phyloP scores from a whole-genome alignment of 2,113 vertebrate genomes.

The Phaethon lepturus region DNA sequence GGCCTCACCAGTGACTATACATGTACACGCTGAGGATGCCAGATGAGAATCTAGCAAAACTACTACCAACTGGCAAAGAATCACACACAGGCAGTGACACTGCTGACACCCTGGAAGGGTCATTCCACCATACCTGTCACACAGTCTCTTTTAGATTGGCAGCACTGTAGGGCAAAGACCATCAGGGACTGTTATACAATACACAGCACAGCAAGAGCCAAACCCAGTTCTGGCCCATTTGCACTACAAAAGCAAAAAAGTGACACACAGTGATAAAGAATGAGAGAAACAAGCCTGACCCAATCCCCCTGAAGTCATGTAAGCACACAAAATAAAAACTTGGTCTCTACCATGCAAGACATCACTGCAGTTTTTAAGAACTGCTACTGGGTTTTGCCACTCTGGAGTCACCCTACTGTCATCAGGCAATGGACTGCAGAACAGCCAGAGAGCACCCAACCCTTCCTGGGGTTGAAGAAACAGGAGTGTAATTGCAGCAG shows the following conservation, averaged over 20 bases:
- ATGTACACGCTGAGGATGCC: background rate
- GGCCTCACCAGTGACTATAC: too few species aligned
- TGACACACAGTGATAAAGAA: background rate
- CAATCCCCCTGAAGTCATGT: background rate
- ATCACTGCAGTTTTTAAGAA: background rate
- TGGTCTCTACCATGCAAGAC: background rate
- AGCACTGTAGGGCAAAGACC: background rate
- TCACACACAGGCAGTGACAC: rapidly evolving
- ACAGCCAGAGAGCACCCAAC: background rate
- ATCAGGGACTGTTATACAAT: background rate
- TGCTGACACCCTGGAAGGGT: background rate
- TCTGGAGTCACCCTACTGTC: background rate
- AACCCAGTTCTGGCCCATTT: background rate
- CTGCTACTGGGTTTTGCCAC: background rate
- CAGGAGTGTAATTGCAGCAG: background rate
- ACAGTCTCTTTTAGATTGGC: background rate
- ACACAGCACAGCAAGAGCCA: background rate
- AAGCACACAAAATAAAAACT: background rate
- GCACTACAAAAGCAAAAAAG: background rate
- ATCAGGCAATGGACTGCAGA: rapidly evolving
- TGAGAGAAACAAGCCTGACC: background rate
- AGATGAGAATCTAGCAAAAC: background rate
- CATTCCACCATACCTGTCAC: background rate
- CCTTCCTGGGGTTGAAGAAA: background rate
- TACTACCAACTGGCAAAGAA: background rate